These are phyloP conservation scores for Cotesia glomerata DNA, from an alignment of 1,140 invertebrate genomes.

Conservation along the genomic window DNA sequence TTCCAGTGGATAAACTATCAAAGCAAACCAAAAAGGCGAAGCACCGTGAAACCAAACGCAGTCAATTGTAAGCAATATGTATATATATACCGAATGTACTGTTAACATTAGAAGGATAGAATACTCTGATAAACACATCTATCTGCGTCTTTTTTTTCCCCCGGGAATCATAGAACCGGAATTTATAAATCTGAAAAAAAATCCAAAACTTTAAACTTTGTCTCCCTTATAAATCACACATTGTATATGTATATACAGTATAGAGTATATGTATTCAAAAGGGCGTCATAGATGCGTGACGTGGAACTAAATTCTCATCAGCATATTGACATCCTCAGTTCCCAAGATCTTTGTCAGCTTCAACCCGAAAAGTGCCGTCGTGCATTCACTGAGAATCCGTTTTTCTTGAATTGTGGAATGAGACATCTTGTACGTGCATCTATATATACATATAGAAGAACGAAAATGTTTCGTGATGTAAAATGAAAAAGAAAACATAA, in stretches of 20 bases:
- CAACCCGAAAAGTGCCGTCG: conserved; percentile 12
- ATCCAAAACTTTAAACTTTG: too few relatives aligned
- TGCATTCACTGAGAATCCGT: neutral
- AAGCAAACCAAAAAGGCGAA: conserved; percentile 16
- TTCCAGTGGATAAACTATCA: conserved; percentile 33
- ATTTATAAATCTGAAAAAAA: too few relatives aligned
- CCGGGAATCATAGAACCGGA: too few relatives aligned
- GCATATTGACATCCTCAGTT: conserved; percentile 39
- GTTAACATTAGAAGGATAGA: conserved; percentile 1
- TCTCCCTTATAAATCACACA: too few relatives aligned
- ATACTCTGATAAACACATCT: neutral
- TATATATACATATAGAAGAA: neutral
- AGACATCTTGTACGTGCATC: neutral
- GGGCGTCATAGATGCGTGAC: conserved; percentile 32
- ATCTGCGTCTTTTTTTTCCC: neutral
- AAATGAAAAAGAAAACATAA: neutral
- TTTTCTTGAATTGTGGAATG: neutral
- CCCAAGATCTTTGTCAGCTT: conserved; percentile 14
- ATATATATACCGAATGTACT: conserved; percentile 10
- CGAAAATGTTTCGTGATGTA: neutral
- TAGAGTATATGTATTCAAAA: conserved; percentile 3
- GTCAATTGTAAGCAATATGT: conserved; percentile 20
- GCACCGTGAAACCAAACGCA: conserved; percentile 21
- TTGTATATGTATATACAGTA: too few relatives aligned
- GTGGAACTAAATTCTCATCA: conserved; percentile 47